A percentile compares a stretch with the other conserved stretches of the same genome.
Evolutionary conservation across 2,113 vertebrate species (phyloP).

Genomic region (Trichechus manatus): DNA sequence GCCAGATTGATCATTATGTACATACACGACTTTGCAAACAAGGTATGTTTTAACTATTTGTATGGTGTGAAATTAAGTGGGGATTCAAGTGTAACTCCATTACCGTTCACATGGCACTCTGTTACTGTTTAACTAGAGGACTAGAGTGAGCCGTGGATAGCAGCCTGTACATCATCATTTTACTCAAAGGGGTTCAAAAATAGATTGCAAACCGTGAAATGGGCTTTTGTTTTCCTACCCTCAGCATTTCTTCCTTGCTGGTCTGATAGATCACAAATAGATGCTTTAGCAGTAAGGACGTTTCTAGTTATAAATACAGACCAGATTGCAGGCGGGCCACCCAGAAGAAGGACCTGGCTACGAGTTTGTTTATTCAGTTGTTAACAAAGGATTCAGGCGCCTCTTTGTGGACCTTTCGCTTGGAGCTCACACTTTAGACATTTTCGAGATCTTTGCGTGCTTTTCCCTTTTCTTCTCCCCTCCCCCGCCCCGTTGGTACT

Average conservation of each 20-base stretch:
- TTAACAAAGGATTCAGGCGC: slow-evolving; percentile 74
- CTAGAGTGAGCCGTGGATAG: background rate
- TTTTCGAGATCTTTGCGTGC: slow-evolving; percentile 36
- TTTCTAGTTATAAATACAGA: slow-evolving; percentile 60
- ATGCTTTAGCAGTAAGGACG: slow-evolving; percentile 25
- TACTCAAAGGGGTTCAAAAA: background rate
- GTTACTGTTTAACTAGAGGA: background rate
- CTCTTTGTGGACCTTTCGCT: slow-evolving; percentile 79
- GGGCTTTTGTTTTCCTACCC: slow-evolving; percentile 56
- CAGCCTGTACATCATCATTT: background rate
- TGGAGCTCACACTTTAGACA: slow-evolving; percentile 49
- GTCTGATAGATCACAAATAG: slow-evolving; percentile 56
- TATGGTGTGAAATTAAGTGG: background rate
- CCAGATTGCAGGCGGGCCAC: slow-evolving; percentile 1
- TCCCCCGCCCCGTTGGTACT: background rate
- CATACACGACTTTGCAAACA: background rate
- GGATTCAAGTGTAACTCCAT: background rate
- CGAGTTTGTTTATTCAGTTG: slow-evolving; percentile 77
- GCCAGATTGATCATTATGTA: background rate
- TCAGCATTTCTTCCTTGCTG: background rate
- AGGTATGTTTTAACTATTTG: background rate
- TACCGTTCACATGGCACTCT: background rate
- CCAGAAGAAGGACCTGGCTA: slow-evolving; percentile 50
- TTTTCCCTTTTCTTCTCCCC: slow-evolving; percentile 34
- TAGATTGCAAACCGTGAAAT: slow-evolving; percentile 54